A percentile compares a stretch with the other conserved stretches of the same genome.
Evolutionary conservation across 2,113 vertebrate species (phyloP).

Genomic region (Paracanthobrama guichenoti): DNA sequence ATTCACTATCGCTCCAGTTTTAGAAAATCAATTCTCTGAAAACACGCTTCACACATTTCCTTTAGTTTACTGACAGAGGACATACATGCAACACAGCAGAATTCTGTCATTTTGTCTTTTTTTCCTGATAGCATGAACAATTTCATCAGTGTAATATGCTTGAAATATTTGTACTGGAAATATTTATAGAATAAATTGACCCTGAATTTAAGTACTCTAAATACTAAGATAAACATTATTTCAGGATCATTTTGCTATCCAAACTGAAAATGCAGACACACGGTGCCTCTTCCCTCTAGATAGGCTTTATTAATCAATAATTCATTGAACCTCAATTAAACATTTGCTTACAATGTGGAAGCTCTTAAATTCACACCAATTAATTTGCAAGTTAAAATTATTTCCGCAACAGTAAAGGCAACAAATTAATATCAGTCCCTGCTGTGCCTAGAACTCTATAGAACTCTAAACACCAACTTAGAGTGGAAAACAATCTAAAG

Average conservation of each 20-base stretch:
- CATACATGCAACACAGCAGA: background rate
- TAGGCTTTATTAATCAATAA: constrained; percentile 31
- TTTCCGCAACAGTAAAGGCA: constrained; percentile 10
- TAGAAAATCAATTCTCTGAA: background rate
- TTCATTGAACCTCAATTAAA: constrained; percentile 48
- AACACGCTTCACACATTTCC: background rate
- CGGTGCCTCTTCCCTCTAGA: background rate
- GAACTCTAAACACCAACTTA: background rate
- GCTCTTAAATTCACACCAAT: constrained; percentile 48
- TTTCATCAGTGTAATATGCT: no score
- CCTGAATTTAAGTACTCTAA: no score
- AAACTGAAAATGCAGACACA: background rate
- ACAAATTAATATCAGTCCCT: constrained; percentile 20
- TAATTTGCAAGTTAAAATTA: constrained; percentile 29
- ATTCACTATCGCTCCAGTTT: background rate
- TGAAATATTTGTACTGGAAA: no score
- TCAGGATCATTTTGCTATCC: background rate
- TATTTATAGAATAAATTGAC: no score
- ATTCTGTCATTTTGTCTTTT: background rate
- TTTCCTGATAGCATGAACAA: background rate
- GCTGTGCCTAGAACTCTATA: background rate
- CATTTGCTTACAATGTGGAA: constrained; percentile 42
- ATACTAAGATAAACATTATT: background rate
- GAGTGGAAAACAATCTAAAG: background rate
- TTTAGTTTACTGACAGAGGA: background rate